Conservation (phyloP, 2,888 invertebrate genomes). For the Ormia ochracea region DNA sequence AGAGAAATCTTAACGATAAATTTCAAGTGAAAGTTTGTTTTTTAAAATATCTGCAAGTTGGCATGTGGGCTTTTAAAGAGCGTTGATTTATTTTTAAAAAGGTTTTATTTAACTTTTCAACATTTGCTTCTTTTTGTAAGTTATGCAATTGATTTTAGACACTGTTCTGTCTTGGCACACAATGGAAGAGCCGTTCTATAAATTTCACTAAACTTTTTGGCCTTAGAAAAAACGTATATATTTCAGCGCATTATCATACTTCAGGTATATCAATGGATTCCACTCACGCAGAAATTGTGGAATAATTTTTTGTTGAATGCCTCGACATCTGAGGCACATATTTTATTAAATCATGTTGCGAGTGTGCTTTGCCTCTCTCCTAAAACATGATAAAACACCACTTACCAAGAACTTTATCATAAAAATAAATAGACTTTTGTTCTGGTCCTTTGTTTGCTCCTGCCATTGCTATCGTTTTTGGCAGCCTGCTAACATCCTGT, state of each 20-base stretch:
- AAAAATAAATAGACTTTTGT: not conserved
- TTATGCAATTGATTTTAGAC: conserved; percentile 27
- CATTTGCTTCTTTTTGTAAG: not conserved
- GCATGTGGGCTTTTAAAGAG: not conserved
- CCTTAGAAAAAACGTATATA: not conserved
- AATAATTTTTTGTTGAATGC: conserved; percentile 5
- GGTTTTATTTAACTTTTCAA: conserved; percentile 2
- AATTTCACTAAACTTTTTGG: not conserved
- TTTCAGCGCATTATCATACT: conserved; percentile 40
- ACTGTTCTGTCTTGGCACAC: not conserved
- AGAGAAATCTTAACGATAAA: not conserved
- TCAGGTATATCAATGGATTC: conserved; percentile 31
- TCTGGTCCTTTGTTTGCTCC: not conserved
- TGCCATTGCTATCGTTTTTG: conserved; percentile 5
- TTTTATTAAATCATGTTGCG: not conserved
- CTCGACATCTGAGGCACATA: conserved; percentile 37
- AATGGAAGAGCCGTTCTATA: not conserved
- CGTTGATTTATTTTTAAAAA: conserved; percentile 6
- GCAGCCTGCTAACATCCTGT: conserved; percentile 1
- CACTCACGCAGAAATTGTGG: not conserved
- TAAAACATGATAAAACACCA: conserved; percentile 10
- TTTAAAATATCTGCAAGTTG: not conserved
- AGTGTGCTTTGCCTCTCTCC: not conserved
- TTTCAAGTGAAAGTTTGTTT: not conserved
- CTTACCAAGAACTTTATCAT: not conserved